Evolutionary conservation across 2,797 vertebrate species (phyloP), one percentile per base, ranked within the genome.

Genomic region (Brachymystax lenok): DNA sequence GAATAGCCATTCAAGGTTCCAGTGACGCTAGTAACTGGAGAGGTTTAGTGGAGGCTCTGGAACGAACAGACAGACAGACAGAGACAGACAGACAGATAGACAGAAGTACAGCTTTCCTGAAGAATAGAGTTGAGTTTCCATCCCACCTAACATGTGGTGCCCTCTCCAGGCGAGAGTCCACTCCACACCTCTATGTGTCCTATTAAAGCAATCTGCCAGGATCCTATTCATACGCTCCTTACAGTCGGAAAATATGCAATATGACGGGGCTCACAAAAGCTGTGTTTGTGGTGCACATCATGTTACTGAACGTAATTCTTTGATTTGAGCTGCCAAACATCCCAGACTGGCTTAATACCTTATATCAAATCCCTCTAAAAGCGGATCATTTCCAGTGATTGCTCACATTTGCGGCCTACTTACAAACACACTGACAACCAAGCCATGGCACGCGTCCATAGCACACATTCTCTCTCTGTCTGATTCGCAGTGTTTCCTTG

Each of bases 311-410:
- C 91, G 86, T 92, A 91, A 93, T 92, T 89, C 89, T 79, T 79
- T 80, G 76, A 86, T 83, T 74, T 87, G 84, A 90, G 88, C 88
- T 92, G 88, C 87, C 84, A 82, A 88, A 85, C 90, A 89, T 87
- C 90, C 89, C 87, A 86, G 87, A 88, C 85, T 75, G 73, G 87
- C 90, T 93, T 93, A 94, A 94, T 94, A 92, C 90, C 82, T 91
- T 90, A 90, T 90, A 92, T 92, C 88, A 92, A 92, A 94, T 93
- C 91, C 90, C 80, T 86, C 86, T 92, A 91, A 94, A 94, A 93
- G 92, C 88, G 78, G 90, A 92, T 93, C 89, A 93, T 94, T 95
- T 94, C 85, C 92, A 90, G 82, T 91, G 92, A 94, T 92, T 93
- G 92, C 92, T 93, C 90, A 90, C 93, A 92, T 92, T 93, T 92